Percentiles rank a stretch among this genome's conserved stretches.
These are phyloP conservation scores for Pachypeltis micranthus DNA, from an alignment of 1,140 invertebrate species.

Conservation along the genomic window DNA sequence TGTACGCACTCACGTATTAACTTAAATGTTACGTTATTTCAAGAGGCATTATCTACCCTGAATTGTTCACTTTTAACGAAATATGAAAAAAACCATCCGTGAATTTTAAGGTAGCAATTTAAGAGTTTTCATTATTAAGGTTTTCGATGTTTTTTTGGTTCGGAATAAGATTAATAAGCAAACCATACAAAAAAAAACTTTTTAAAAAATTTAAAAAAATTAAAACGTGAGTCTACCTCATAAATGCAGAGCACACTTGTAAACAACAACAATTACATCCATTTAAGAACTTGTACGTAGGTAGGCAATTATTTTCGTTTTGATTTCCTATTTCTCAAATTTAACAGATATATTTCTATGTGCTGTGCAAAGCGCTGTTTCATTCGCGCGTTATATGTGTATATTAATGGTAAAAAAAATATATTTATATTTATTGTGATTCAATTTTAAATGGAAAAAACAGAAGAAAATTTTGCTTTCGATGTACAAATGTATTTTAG, in stretches of 20 bases:
- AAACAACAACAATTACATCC: not conserved
- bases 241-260: not conserved
- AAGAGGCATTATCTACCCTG: too few relatives aligned
- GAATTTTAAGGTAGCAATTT: too few relatives aligned
- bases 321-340: not conserved
- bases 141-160: too few relatives aligned
- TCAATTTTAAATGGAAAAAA: not conserved
- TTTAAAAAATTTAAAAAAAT: conserved; percentile 1
- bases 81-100: conserved; percentile 1
- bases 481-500: not conserved
- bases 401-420: not conserved
- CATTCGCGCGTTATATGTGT: conserved; percentile 6
- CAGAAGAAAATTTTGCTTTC: not conserved
- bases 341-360: not conserved
- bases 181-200: conserved; percentile 1
- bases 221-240: conserved; percentile 6
- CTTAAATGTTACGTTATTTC: too few relatives aligned
- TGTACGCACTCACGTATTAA: too few relatives aligned
- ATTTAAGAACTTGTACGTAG: not conserved
- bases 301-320: not conserved
- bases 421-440: conserved; percentile 7
- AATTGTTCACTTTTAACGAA: too few relatives aligned
- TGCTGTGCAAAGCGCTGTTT: conserved; percentile 5
- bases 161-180: too few relatives aligned
- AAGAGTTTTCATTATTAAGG: too few relatives aligned